phyloP scores from a whole-genome alignment of 2,888 invertebrate genomes.

The Keiferia lycopersicella region DNA sequence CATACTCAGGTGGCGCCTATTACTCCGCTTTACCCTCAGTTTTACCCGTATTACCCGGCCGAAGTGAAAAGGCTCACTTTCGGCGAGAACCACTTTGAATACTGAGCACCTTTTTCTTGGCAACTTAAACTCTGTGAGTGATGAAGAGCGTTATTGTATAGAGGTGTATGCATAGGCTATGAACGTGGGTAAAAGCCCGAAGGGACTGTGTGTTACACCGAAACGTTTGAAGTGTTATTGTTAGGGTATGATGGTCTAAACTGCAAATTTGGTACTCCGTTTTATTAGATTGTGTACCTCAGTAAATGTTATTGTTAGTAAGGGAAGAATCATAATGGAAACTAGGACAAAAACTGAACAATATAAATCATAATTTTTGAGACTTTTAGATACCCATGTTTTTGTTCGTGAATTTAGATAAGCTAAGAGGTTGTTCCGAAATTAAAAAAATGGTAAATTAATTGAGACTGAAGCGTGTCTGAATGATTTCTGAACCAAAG shows the following conservation, averaged over 20 bases:
- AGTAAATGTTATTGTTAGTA: too few species aligned
- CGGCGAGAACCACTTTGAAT: slow-evolving; percentile 47
- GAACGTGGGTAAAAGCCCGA: slow-evolving; percentile 9
- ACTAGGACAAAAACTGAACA: too few species aligned
- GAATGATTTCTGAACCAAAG: too few species aligned
- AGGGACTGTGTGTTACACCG: slow-evolving; percentile 13
- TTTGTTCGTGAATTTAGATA: too few species aligned
- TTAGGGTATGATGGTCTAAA: background rate
- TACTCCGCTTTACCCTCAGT: slow-evolving; percentile 17
- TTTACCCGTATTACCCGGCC: slow-evolving; percentile 36
- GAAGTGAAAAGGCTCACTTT: slow-evolving; percentile 43
- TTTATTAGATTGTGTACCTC: too few species aligned
- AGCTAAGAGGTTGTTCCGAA: too few species aligned
- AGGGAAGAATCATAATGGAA: too few species aligned
- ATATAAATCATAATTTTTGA: too few species aligned
- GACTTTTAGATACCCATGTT: too few species aligned
- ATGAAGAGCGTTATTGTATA: slow-evolving; percentile 30
- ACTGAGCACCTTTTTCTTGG: slow-evolving; percentile 47
- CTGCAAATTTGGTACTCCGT: too few species aligned
- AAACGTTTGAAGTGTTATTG: slow-evolving; percentile 10
- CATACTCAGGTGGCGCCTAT: slow-evolving; percentile 28
- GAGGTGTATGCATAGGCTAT: slow-evolving; percentile 5
- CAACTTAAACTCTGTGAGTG: slow-evolving; percentile 38
- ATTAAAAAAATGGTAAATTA: too few species aligned
- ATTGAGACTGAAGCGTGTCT: too few species aligned